Percentiles rank a stretch among this genome's conserved stretches.
These are phyloP conservation scores for Oophaga sylvatica DNA, from an alignment of 2,797 vertebrate genomes.

Conservation along the genomic window DNA sequence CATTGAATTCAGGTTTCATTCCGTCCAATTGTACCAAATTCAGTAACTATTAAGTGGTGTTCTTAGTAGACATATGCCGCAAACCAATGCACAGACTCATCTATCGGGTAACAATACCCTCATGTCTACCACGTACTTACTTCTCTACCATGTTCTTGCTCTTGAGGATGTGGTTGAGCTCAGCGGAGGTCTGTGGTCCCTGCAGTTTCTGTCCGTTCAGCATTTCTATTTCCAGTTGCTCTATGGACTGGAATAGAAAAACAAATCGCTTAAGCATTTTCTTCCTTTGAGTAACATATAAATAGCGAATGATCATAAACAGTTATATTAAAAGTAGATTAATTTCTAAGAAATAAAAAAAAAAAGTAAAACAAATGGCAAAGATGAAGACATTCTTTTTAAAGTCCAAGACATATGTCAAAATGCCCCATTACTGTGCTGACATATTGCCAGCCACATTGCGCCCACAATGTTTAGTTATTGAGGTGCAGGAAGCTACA, in stretches of 20 bases:
- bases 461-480: not conserved
- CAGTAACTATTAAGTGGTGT: not conserved
- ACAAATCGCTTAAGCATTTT: not conserved
- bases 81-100: not conserved
- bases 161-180: slow-evolving; percentile 87
- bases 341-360: not conserved
- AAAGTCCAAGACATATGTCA: not conserved
- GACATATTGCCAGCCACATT: not conserved
- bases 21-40: too few species aligned
- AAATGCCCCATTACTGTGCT: not conserved
- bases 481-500: not conserved
- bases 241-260: slow-evolving; percentile 80
- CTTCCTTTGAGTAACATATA: not conserved
- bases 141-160: slow-evolving; percentile 86
- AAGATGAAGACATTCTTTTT: too few species aligned
- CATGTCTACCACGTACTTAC: slow-evolving; percentile 74
- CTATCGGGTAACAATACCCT: not conserved
- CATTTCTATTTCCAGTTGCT: slow-evolving; percentile 93
- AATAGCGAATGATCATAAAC: not conserved
- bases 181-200: slow-evolving; percentile 88
- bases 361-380: too few species aligned
- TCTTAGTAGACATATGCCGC: not conserved
- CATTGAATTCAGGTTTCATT: too few species aligned
- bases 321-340: too few species aligned
- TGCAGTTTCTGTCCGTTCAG: slow-evolving; percentile 97